phyloP scores from a whole-genome alignment of 2,797 vertebrate species.

The Leucoraja ocellata region DNA sequence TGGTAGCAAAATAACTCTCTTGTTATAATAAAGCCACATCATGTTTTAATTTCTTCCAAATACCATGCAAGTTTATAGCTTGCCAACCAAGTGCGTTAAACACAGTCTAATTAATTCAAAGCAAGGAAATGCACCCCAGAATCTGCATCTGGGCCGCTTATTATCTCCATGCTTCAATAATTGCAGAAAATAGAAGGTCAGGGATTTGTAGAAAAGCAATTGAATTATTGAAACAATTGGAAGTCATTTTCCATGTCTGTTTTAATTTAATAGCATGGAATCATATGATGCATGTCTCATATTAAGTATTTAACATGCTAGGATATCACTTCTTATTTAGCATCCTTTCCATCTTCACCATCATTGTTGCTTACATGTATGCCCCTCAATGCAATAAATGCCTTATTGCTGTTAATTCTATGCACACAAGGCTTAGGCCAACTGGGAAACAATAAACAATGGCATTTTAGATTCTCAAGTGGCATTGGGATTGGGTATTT shows the following conservation, averaged over 20 bases:
- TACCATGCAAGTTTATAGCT: too few relatives aligned
- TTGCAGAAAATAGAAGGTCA: not conserved
- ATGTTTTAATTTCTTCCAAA: not conserved
- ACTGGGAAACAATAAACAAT: not conserved
- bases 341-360: not conserved
- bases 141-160: not conserved
- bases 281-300: not conserved
- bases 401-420: not conserved
- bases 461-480: too few relatives aligned
- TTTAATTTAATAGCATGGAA: not conserved
- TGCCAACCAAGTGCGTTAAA: not conserved
- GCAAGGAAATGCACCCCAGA: not conserved
- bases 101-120: not conserved
- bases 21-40: not conserved
- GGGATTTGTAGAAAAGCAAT: not conserved
- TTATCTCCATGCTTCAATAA: not conserved
- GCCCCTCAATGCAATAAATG: not conserved
- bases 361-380: not conserved
- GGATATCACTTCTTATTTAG: not conserved
- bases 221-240: not conserved
- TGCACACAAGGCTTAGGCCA: not conserved
- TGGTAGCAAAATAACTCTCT: not conserved
- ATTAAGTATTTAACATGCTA: not conserved
- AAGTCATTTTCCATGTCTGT: conserved; percentile 14
- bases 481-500: too few relatives aligned